A percentile compares a stretch with the other conserved stretches of the same genome.
Conservation (phyloP, 2,888 invertebrate genomes). For the Dromius quadrimaculatus region DNA sequence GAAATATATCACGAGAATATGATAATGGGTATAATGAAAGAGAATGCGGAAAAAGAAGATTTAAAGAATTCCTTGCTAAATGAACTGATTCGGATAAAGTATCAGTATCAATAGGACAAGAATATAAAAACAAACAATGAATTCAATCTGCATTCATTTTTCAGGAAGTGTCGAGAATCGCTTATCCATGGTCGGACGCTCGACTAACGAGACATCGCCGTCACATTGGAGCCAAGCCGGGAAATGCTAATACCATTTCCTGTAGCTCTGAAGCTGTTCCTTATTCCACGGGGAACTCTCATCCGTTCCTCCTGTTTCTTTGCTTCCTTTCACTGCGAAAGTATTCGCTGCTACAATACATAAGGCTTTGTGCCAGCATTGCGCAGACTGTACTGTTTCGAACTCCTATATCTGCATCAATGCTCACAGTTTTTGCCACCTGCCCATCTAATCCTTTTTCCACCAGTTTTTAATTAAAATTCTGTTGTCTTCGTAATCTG, state of each 20-base stretch:
- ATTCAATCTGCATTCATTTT: constrained; percentile 54
- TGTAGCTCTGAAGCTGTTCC: constrained; percentile 43
- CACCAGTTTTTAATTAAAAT: constrained; percentile 47
- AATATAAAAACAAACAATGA: constrained; percentile 46
- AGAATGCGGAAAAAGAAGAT: no score
- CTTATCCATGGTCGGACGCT: constrained; percentile 57
- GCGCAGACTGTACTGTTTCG: background rate
- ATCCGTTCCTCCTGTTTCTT: constrained; percentile 29
- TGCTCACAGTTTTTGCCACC: constrained; percentile 21
- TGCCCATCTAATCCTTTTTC: constrained; percentile 55
- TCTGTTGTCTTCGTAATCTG: constrained; percentile 34
- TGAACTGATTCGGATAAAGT: no score
- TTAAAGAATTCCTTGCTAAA: no score
- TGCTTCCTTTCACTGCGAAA: constrained; percentile 24
- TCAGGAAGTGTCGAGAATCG: constrained; percentile 54
- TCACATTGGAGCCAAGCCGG: constrained; percentile 53
- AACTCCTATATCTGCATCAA: constrained; percentile 12
- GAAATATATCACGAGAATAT: no score
- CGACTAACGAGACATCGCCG: constrained; percentile 55
- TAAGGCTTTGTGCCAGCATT: background rate
- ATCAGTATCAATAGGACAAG: constrained; percentile 27
- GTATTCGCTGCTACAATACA: background rate
- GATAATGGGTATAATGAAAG: no score
- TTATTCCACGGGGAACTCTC: constrained; percentile 38
- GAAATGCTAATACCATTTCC: constrained; percentile 57